These are phyloP conservation scores for Atractosteus spatula DNA, from an alignment of 2,113 vertebrate genomes.

Conservation along the genomic window DNA sequence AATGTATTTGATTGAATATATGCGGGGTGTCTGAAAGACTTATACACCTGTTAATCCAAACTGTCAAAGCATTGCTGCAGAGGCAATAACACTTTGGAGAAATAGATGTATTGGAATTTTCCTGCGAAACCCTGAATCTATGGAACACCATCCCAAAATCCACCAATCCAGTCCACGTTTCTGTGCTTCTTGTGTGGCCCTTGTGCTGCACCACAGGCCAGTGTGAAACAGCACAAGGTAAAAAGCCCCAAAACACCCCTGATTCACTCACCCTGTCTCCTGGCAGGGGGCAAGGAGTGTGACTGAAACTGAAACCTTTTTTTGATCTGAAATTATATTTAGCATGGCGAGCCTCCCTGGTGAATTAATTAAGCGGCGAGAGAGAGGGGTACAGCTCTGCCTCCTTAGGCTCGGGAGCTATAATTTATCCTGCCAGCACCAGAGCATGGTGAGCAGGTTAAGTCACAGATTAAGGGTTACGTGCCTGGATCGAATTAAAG, in stretches of 20 bases:
- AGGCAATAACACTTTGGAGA: too few species aligned
- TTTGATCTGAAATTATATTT: constrained; percentile 38
- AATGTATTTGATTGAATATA: too few species aligned
- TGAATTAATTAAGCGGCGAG: constrained; percentile 47
- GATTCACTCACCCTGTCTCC: constrained; percentile 7
- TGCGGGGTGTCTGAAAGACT: too few species aligned
- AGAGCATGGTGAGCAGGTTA: constrained; percentile 41
- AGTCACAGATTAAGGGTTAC: constrained; percentile 50
- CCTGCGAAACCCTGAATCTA: too few species aligned
- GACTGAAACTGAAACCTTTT: constrained; percentile 14
- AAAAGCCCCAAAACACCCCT: too few species aligned
- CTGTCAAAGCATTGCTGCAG: too few species aligned
- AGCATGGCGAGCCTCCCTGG: constrained; percentile 35
- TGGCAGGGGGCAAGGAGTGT: constrained; percentile 22
- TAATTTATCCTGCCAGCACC: constrained; percentile 40
- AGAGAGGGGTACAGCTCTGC: constrained; percentile 32
- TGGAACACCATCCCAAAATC: too few species aligned
- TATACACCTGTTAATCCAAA: too few species aligned
- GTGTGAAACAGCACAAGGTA: too few species aligned
- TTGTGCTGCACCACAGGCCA: background rate
- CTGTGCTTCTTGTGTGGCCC: background rate
- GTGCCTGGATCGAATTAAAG: constrained; percentile 32
- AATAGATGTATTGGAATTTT: too few species aligned
- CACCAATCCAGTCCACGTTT: background rate
- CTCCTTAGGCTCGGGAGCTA: constrained; percentile 35